Conservation (phyloP, 2,113 vertebrate genomes). For the Gorsachius goisagi region DNA sequence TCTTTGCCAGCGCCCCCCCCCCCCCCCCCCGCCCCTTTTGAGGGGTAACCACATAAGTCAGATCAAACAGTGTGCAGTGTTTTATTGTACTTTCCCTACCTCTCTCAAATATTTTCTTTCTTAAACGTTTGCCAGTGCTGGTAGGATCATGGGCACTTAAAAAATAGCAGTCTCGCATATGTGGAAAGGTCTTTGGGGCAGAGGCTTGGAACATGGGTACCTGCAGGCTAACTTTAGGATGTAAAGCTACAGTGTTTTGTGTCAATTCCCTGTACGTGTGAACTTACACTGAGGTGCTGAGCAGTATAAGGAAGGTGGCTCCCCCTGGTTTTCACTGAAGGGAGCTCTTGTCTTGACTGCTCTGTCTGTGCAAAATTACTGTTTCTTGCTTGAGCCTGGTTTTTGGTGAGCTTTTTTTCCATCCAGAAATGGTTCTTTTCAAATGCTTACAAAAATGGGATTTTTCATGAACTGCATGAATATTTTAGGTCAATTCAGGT, state of each 20-base stretch:
- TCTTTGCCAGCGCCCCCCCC: not conserved
- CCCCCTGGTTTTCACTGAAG: not conserved
- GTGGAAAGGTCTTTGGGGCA: not conserved
- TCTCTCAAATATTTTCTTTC: not conserved
- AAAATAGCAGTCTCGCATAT: not conserved
- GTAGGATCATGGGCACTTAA: not conserved
- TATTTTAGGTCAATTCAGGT: not conserved
- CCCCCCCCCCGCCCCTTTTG: rapidly evolving
- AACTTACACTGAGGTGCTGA: not conserved
- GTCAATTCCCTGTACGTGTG: not conserved
- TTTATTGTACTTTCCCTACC: not conserved
- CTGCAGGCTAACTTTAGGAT: not conserved
- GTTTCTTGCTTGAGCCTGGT: not conserved
- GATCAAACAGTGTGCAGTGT: not conserved
- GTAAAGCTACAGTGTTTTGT: not conserved
- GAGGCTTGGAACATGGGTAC: not conserved
- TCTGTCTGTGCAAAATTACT: not conserved
- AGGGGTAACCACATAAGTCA: not conserved
- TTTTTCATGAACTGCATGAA: not conserved
- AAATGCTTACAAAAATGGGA: not conserved
- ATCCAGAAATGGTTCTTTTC: not conserved
- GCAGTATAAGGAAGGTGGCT: not conserved
- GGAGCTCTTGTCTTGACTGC: not conserved
- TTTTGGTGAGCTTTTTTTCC: not conserved
- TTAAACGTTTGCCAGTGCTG: not conserved